Base-by-base conservation (phyloP, 2,888 invertebrate genomes). In the Scaptomyza polygonia region DNA sequence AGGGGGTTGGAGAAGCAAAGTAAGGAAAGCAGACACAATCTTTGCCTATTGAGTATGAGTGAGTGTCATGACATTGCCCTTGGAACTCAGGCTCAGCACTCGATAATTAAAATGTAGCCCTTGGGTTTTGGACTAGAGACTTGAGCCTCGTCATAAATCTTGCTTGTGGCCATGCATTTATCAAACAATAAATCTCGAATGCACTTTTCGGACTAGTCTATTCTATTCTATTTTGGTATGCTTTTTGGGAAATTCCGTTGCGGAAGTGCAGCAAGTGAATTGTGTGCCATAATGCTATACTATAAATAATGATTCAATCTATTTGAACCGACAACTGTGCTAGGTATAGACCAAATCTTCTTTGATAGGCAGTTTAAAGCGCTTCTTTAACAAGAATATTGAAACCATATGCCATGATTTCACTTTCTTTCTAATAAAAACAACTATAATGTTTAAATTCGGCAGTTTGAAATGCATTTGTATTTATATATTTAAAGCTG, bases 41-140 rank as follows among this genome's bases (percentile, higher is more conserved):
- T 53, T 48, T 30, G 69, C 72, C 57, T 58, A 57, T 71, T 54
- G 49, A 58, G 66, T 9, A 49, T 25, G 40, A 47, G 52, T 55
- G 34, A 52, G 47, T 57, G 21, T 40, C 65, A 25, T 70, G 76
- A 65, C 72, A 71, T 70, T 76, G 72, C 71, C 49, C 53, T 42
- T 25, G 25, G 56, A 57, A 21, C 21, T 42, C 32, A 53, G 56
- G 44, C 44, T 34, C 30, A 56, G 39, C 53, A 70, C 59, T 76
- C 51, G 61, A 73, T 73, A 76, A 73, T 73, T 73, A 73, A 73
- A 73, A 76, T 71, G 57, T 51, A 48, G 51, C 58, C 54, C 53
- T 54, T 48, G 55, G 67, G 9, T 61, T 36, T 58, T 51, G 51
- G 36, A 34, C 75, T 45, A 64, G 14, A 48, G 70, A 40, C 40